These are phyloP conservation scores for Halictus rubicundus DNA, from an alignment of 1,140 invertebrate genomes.

Conservation along the genomic window DNA sequence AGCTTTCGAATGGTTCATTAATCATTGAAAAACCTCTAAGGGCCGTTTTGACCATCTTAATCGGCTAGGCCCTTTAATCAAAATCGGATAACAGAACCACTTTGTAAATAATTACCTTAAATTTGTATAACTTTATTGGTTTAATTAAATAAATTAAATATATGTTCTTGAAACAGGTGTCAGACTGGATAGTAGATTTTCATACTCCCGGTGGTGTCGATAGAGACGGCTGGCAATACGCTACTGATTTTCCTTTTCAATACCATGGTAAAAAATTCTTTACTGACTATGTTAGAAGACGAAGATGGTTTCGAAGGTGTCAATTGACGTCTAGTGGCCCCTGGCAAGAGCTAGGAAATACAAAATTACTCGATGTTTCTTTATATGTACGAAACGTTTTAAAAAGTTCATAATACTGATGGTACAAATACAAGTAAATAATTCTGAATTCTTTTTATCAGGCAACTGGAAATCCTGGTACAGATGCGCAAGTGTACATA, in stretches of 20 bases:
- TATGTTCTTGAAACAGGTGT: conserved; percentile 81
- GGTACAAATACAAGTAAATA: conserved; percentile 20
- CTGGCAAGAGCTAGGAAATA: conserved; percentile 92
- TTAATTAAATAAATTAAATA: neutral
- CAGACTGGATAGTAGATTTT: conserved; percentile 95
- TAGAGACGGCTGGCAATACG: conserved; percentile 96
- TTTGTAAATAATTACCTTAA: neutral
- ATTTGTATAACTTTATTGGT: neutral
- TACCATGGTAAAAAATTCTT: conserved; percentile 93
- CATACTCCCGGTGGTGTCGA: conserved; percentile 93
- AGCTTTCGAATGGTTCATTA: no score
- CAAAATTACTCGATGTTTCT: conserved; percentile 90
- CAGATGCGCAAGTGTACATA: conserved; percentile 81
- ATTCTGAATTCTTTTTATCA: conserved; percentile 45
- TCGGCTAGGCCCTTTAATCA: no score
- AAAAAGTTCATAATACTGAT: neutral
- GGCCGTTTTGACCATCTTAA: no score
- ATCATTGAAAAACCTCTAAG: no score
- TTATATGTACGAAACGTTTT: conserved; percentile 82
- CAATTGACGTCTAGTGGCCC: conserved; percentile 91
- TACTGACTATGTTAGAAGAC: conserved; percentile 92
- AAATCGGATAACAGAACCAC: no score
- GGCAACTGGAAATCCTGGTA: conserved; percentile 69
- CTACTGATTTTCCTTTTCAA: conserved; percentile 92
- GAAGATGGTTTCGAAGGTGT: conserved; percentile 92